Evolutionary conservation across 2,797 vertebrate species (phyloP).

Genomic region (Siniperca obscura): DNA sequence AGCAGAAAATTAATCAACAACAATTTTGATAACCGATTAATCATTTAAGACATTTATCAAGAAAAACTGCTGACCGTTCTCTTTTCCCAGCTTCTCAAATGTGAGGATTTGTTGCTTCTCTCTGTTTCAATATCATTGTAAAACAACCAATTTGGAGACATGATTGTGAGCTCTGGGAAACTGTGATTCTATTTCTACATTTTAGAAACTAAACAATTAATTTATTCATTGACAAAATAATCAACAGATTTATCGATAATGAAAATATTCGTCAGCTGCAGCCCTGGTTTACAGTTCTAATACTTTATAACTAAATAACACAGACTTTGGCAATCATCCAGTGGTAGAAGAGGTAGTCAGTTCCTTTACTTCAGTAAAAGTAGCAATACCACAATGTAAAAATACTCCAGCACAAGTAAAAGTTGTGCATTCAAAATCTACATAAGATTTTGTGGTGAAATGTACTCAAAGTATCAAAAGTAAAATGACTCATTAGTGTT

Average conservation of each 20-base stretch:
- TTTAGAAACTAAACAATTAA: no score
- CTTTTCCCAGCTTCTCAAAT: neutral
- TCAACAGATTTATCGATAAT: neutral
- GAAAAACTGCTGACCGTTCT: neutral
- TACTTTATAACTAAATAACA: neutral
- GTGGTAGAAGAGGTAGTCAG: no score
- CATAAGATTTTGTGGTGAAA: neutral
- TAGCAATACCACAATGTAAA: neutral
- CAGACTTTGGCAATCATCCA: neutral
- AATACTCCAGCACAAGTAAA: neutral
- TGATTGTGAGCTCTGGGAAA: no score
- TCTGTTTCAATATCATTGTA: neutral
- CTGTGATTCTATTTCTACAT: no score
- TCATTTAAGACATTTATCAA: neutral
- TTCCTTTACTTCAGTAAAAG: neutral
- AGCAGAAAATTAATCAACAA: neutral
- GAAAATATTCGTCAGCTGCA: neutral
- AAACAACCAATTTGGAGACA: no score
- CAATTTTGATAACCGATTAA: neutral
- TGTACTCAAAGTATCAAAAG: neutral
- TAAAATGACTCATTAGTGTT: neutral
- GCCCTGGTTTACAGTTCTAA: no score
- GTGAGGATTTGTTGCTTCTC: neutral
- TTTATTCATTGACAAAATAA: no score
- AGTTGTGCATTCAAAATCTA: neutral